Percentiles rank a stretch among this genome's conserved stretches.
These are phyloP conservation scores for Gnathochromis pfefferi DNA, from an alignment of 2,113 vertebrate genomes.

Conservation along the genomic window DNA sequence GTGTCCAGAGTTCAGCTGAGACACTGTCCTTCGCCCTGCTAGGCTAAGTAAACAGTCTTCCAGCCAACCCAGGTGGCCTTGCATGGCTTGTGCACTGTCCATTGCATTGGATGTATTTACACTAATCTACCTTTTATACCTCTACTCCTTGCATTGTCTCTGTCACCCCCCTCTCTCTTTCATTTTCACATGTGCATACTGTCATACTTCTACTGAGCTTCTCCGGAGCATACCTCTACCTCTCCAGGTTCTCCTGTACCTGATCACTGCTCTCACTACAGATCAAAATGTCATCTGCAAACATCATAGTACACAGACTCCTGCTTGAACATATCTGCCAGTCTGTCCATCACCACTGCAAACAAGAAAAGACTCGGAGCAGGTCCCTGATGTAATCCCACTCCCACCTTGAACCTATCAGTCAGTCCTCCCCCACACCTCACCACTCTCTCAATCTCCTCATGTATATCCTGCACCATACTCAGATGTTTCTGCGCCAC, in stretches of 20 bases:
- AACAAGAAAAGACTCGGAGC: not conserved
- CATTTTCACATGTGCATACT: not conserved
- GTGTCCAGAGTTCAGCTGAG: no score
- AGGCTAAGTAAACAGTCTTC: no score
- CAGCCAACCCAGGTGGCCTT: no score
- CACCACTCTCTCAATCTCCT: not conserved
- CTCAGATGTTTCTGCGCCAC: not conserved
- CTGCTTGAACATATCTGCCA: not conserved
- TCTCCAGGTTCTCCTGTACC: not conserved
- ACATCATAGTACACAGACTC: not conserved
- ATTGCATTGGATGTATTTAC: no score
- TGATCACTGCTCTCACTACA: not conserved
- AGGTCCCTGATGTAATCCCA: not conserved
- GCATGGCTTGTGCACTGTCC: no score
- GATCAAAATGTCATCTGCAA: not conserved
- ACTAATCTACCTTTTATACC: no score
- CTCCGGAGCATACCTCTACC: not conserved
- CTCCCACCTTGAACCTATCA: not conserved
- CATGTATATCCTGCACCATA: not conserved
- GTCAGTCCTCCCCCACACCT: not conserved
- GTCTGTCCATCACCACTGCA: not conserved
- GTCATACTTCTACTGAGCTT: not conserved
- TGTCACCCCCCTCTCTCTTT: no score
- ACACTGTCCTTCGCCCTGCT: no score
- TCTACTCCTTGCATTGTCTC: no score